These are phyloP conservation scores for Nomada fucata DNA, from an alignment of 2,888 invertebrate genomes.

Conservation along the genomic window DNA sequence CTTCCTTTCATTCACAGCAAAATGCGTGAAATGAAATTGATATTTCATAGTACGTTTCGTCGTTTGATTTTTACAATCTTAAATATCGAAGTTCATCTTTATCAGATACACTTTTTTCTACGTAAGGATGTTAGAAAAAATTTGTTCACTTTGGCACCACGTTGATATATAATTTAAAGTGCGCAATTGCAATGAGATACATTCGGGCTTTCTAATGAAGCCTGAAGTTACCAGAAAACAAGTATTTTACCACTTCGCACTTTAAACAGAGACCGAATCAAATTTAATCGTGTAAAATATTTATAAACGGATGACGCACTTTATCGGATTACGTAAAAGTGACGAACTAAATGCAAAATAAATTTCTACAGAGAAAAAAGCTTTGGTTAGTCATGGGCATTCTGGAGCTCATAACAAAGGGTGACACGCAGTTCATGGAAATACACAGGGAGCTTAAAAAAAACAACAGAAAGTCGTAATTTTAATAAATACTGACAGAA, in stretches of 20 bases:
- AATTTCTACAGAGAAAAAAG: not conserved
- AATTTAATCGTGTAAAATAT: not conserved
- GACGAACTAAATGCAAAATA: not conserved
- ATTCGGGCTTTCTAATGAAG: too few relatives aligned
- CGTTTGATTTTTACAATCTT: too few relatives aligned
- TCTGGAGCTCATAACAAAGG: not conserved
- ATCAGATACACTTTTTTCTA: too few relatives aligned
- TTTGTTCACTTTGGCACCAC: too few relatives aligned
- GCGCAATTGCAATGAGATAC: too few relatives aligned
- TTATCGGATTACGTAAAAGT: not conserved
- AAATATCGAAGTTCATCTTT: too few relatives aligned
- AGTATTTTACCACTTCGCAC: too few relatives aligned
- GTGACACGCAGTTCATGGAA: not conserved
- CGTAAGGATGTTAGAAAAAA: too few relatives aligned
- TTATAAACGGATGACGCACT: conserved; percentile 2
- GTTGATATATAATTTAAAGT: too few relatives aligned
- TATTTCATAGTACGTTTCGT: too few relatives aligned
- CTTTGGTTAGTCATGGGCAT: not conserved
- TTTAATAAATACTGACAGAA: not conserved
- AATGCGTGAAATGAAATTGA: not conserved
- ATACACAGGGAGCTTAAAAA: not conserved
- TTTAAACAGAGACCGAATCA: not conserved
- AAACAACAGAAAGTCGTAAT: not conserved
- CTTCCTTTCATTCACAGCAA: not conserved
- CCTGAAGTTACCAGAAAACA: too few relatives aligned